These are phyloP conservation scores for Erannis defoliaria DNA, from an alignment of 2,888 invertebrate genomes.

Conservation along the genomic window DNA sequence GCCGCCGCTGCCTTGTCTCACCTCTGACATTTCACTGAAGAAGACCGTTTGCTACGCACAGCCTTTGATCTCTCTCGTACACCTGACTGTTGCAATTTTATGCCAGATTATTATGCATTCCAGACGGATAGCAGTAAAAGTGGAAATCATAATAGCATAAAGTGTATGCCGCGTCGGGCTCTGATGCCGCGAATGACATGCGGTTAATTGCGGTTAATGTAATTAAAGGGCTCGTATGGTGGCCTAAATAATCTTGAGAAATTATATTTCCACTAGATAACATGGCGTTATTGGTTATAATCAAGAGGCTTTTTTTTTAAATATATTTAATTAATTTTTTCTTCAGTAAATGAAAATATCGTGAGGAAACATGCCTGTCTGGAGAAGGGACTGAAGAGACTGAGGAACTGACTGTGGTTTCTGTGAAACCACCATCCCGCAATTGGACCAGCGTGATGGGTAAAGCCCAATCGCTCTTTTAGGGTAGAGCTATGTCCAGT, in stretches of 20 bases:
- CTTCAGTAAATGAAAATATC: too few species aligned
- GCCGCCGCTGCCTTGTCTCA: constrained; percentile 55
- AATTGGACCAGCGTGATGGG: too few species aligned
- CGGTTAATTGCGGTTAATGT: constrained; percentile 61
- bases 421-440: too few species aligned
- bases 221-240: constrained; percentile 56
- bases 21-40: constrained; percentile 77
- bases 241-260: constrained; percentile 27
- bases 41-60: constrained; percentile 73
- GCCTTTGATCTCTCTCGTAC: constrained; percentile 75
- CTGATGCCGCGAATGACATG: constrained; percentile 60
- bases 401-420: too few species aligned
- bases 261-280: constrained; percentile 18
- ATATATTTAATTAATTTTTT: too few species aligned
- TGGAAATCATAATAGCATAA: constrained; percentile 64
- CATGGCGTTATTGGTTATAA: not conserved
- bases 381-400: too few species aligned
- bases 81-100: constrained; percentile 73
- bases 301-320: not conserved
- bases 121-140: constrained; percentile 65
- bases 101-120: constrained; percentile 70
- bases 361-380: too few species aligned
- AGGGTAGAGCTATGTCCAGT: too few species aligned
- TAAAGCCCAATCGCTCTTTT: too few species aligned
- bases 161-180: constrained; percentile 50